These are phyloP conservation scores for Malachius bipustulatus DNA, from an alignment of 2,888 invertebrate genomes.

Conservation along the genomic window DNA sequence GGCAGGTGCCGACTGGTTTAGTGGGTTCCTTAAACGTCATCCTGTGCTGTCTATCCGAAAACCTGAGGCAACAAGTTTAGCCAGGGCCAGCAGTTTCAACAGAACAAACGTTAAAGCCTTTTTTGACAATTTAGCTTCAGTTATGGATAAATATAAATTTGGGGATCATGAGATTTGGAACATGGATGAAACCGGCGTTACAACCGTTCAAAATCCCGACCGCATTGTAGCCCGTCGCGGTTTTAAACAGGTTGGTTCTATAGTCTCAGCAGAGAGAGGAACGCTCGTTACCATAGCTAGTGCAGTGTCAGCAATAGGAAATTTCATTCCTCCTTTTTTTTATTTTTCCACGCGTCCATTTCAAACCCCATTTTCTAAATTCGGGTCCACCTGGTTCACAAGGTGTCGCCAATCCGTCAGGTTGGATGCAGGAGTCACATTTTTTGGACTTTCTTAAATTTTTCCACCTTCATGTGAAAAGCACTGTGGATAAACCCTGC, in stretches of 20 bases:
- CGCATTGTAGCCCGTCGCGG: conserved; percentile 8
- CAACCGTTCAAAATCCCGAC: too few species aligned
- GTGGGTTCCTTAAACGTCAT: conserved; percentile 23
- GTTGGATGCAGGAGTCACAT: too few species aligned
- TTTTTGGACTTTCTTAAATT: conserved; percentile 1
- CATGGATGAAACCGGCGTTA: too few species aligned
- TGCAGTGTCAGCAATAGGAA: too few species aligned
- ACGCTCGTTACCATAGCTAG: too few species aligned
- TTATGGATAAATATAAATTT: conserved; percentile 15
- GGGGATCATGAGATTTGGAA: conserved; percentile 14
- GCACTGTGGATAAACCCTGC: background rate
- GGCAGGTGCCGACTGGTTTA: conserved; percentile 28
- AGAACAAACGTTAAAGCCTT: conserved; percentile 21
- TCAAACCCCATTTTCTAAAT: too few species aligned
- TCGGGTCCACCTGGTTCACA: too few species aligned
- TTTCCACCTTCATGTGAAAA: background rate
- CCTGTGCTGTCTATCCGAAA: conserved; percentile 20
- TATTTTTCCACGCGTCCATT: too few species aligned
- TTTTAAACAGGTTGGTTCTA: conserved; percentile 11
- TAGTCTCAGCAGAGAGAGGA: conserved; percentile 7
- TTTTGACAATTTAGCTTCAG: conserved; percentile 20
- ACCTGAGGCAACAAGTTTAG: conserved; percentile 24
- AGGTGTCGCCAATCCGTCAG: too few species aligned
- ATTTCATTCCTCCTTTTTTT: conserved; percentile 21
- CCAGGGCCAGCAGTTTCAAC: conserved; percentile 24